Percentiles rank a stretch among this genome's conserved stretches.
Evolutionary conservation across 2,888 invertebrate genomes (phyloP).

Genomic region (Aphidius colemani): DNA sequence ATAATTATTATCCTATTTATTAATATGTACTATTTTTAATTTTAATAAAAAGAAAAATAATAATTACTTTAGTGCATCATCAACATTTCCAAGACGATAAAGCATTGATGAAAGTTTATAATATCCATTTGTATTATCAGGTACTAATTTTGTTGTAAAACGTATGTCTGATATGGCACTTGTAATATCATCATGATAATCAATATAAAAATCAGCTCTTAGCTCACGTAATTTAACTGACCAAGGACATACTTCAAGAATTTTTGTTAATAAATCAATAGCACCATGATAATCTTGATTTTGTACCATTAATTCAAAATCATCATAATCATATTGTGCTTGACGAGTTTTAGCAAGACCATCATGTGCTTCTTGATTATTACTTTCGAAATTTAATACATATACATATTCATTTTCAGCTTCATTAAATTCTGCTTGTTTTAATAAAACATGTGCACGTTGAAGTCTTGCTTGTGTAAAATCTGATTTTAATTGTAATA

Average conservation of each 20-base stretch:
- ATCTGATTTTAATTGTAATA: constrained; percentile 91
- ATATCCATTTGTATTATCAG: constrained; percentile 90
- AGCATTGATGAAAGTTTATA: constrained; percentile 81
- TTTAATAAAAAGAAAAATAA: constrained; percentile 8
- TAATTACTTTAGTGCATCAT: constrained; percentile 80
- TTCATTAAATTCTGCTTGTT: constrained; percentile 81
- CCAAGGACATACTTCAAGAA: constrained; percentile 90
- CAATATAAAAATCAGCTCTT: constrained; percentile 84
- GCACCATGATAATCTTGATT: constrained; percentile 66
- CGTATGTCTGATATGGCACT: constrained; percentile 91
- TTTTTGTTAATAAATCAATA: constrained; percentile 68
- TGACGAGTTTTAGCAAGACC: constrained; percentile 72
- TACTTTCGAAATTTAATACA: constrained; percentile 75
- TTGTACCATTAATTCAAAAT: constrained; percentile 68
- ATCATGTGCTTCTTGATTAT: constrained; percentile 74
- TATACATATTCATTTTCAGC: constrained; percentile 82
- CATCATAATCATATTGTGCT: constrained; percentile 67
- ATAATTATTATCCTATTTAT: background rate
- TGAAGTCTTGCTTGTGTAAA: constrained; percentile 86
- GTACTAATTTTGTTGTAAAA: constrained; percentile 85
- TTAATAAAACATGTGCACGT: constrained; percentile 86
- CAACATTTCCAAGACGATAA: constrained; percentile 90
- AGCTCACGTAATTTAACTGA: constrained; percentile 80
- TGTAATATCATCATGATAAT: constrained; percentile 71
- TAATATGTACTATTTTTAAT: background rate